Percentiles rank a stretch among this genome's conserved stretches.
phyloP scores from a whole-genome alignment of 2,797 vertebrate genomes.

The Poeciliopsis gracilis region DNA sequence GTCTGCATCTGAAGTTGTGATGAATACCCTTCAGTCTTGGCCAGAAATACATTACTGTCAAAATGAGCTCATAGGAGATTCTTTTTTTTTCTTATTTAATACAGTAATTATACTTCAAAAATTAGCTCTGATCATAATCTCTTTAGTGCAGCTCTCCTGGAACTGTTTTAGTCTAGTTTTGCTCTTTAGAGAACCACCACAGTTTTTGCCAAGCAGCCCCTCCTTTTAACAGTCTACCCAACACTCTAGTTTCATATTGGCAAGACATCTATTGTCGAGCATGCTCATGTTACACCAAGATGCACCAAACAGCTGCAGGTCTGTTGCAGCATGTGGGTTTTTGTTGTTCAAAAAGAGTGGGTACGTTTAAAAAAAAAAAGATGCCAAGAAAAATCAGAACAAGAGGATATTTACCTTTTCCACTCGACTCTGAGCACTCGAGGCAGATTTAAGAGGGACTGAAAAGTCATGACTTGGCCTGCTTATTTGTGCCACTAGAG shows the following conservation, averaged over 20 bases:
- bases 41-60: neutral
- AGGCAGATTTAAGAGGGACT: constrained; percentile 25
- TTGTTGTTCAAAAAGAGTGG: constrained; percentile 5
- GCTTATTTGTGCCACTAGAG: constrained; percentile 30
- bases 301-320: constrained; percentile 25
- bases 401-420: constrained; percentile 17
- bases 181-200: constrained; percentile 42
- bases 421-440: constrained; percentile 17
- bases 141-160: neutral
- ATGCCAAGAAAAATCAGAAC: constrained; percentile 8
- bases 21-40: constrained; percentile 6
- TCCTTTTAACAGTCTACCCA: constrained; percentile 62
- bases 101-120: neutral
- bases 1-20: constrained; percentile 1
- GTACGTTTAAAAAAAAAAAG: constrained; percentile 3
- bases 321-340: constrained; percentile 1
- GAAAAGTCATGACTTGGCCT: constrained; percentile 26
- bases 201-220: constrained; percentile 55
- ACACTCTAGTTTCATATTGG: constrained; percentile 69
- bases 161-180: constrained; percentile 30
- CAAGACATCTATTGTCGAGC: constrained; percentile 56
- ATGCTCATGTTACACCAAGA: constrained; percentile 41
- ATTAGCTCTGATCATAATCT: constrained; percentile 12
- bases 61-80: constrained; percentile 1
- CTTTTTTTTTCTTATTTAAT: neutral